Evolutionary conservation across 1,140 invertebrate species (phyloP).

Genomic region (Leptopilina clavipes): DNA sequence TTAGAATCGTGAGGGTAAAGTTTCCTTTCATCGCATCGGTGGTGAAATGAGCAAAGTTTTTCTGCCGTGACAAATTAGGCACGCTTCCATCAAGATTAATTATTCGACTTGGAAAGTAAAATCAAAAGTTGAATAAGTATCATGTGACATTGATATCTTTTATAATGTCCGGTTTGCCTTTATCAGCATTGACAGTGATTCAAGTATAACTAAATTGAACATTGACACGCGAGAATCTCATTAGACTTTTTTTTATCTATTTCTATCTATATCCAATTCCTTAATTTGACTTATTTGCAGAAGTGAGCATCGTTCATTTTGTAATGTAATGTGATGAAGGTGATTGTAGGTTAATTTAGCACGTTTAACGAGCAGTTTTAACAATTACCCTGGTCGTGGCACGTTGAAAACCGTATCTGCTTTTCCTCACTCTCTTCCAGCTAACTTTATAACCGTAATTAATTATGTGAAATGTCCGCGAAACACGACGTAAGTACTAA

Average conservation of each 20-base stretch:
- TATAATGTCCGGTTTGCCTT: neutral
- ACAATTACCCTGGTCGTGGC: slow-evolving; percentile 1
- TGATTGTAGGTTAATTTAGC: slow-evolving; percentile 26
- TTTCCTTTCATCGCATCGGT: slow-evolving; percentile 2
- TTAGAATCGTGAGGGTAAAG: slow-evolving; percentile 19
- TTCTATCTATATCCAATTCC: neutral
- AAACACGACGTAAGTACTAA: slow-evolving; percentile 25
- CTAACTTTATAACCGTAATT: slow-evolving; percentile 29
- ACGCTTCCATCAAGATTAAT: slow-evolving; percentile 19
- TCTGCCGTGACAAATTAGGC: slow-evolving; percentile 20
- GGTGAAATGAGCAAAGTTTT: slow-evolving; percentile 20
- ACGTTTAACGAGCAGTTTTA: slow-evolving; percentile 27
- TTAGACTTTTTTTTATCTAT: neutral
- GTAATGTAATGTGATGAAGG: slow-evolving; percentile 7
- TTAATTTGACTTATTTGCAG: slow-evolving; percentile 5
- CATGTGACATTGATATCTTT: slow-evolving; percentile 21
- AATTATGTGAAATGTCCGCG: slow-evolving; percentile 19
- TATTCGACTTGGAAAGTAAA: slow-evolving; percentile 7
- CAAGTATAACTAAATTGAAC: slow-evolving; percentile 8
- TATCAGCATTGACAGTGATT: slow-evolving; percentile 20
- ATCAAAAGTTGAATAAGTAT: slow-evolving; percentile 19
- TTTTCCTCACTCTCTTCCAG: slow-evolving; percentile 8
- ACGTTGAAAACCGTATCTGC: slow-evolving; percentile 18
- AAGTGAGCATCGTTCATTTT: slow-evolving; percentile 4
- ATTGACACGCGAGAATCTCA: slow-evolving; percentile 20